Percentiles rank a stretch among this genome's conserved stretches.
phyloP scores from a whole-genome alignment of 2,797 vertebrate species.

The Euthynnus affinis region DNA sequence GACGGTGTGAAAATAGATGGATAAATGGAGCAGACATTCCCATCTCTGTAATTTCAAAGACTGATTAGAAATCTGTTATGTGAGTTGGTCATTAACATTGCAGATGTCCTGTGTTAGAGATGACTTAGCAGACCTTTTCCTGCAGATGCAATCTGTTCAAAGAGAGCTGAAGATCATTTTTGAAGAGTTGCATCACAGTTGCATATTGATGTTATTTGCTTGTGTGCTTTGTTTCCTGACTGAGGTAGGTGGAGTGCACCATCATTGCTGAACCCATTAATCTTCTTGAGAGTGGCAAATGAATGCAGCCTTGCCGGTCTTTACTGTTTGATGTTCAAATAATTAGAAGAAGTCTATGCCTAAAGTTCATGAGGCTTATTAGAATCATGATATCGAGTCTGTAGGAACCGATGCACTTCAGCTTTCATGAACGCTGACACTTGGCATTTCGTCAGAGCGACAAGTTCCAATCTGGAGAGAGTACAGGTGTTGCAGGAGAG shows the following conservation, averaged over 20 bases:
- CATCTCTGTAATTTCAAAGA: conserved; percentile 60
- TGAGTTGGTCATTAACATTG: conserved; percentile 64
- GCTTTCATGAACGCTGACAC: conserved; percentile 53
- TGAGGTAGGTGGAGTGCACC: conserved; percentile 44
- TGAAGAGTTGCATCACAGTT: conserved; percentile 28
- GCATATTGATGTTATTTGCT: conserved; percentile 26
- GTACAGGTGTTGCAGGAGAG: conserved; percentile 42
- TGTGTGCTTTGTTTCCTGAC: conserved; percentile 45
- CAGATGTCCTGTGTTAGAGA: conserved; percentile 53
- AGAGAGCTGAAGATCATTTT: conserved; percentile 34
- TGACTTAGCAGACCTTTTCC: conserved; percentile 40
- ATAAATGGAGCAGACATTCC: conserved; percentile 55
- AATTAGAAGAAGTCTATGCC: conserved; percentile 66
- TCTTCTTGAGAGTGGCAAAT: conserved; percentile 74
- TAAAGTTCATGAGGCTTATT: conserved; percentile 74
- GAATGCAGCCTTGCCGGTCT: conserved; percentile 64
- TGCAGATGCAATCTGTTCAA: conserved; percentile 33
- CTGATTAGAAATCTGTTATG: conserved; percentile 57
- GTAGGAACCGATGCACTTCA: conserved; percentile 32
- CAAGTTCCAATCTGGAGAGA: conserved; percentile 37
- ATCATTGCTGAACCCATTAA: conserved; percentile 68
- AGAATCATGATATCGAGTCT: conserved; percentile 52
- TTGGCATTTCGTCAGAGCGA: conserved; percentile 61
- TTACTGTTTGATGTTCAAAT: conserved; percentile 78
- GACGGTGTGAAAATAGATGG: conserved; percentile 33